Evolutionary conservation across 2,797 vertebrate species (phyloP).

Genomic region (Helicolenus hilgendorfi): DNA sequence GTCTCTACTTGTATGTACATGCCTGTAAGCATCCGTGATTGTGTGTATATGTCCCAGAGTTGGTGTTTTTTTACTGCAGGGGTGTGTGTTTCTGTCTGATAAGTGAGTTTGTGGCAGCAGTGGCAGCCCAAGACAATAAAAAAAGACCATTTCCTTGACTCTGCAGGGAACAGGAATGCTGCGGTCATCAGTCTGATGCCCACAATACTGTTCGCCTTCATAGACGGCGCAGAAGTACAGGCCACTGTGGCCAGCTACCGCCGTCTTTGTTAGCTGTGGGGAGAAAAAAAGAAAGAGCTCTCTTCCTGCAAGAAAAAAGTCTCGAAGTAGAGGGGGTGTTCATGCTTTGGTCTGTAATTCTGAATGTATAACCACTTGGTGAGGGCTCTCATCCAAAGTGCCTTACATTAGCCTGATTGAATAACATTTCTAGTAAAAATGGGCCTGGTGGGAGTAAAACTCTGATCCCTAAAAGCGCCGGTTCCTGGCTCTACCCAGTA

Average conservation of each 20-base stretch:
- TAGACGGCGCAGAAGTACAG: background rate
- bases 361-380: background rate
- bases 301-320: background rate
- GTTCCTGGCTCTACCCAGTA: background rate
- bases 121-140: constrained; percentile 30
- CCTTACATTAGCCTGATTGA: constrained; percentile 39
- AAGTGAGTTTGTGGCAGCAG: constrained; percentile 22
- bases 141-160: constrained; percentile 26
- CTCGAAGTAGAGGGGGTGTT: background rate
- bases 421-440: constrained; percentile 24
- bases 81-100: constrained; percentile 28
- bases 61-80: background rate
- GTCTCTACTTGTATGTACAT: background rate
- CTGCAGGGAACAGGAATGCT: constrained; percentile 52
- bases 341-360: background rate
- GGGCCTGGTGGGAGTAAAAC: background rate
- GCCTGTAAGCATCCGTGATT: background rate
- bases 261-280: background rate
- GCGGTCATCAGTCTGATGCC: constrained; percentile 60
- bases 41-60: background rate
- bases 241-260: background rate
- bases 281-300: background rate
- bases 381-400: constrained; percentile 40
- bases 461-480: background rate
- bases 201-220: constrained; percentile 15